Percentiles rank a stretch among this genome's conserved stretches.
These are phyloP conservation scores for Taxidea taxus DNA, from an alignment of 2,113 vertebrate species.

Conservation along the genomic window DNA sequence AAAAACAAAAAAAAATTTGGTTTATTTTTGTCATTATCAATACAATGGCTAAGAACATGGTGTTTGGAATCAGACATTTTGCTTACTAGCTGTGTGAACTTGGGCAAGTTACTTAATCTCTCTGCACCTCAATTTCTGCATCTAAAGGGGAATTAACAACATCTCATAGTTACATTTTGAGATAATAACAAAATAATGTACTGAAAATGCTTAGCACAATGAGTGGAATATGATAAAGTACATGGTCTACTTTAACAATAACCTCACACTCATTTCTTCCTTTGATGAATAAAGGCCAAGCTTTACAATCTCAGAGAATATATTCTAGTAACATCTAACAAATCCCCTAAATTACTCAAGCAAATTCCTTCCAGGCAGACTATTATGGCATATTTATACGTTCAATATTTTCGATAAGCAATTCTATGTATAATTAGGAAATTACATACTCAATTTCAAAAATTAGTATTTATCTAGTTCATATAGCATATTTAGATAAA, in stretches of 20 bases:
- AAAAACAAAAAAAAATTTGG: background rate
- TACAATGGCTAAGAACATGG: background rate
- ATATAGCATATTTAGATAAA: background rate
- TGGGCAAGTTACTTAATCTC: slow-evolving; percentile 34
- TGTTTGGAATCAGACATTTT: background rate
- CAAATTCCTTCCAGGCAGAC: background rate
- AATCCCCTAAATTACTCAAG: slow-evolving; percentile 24
- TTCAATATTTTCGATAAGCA: slow-evolving; percentile 10
- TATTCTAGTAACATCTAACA: background rate
- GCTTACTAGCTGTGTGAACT: background rate
- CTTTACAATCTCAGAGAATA: background rate
- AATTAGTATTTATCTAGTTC: background rate
- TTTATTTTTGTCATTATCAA: background rate
- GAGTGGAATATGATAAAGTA: background rate
- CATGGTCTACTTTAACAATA: background rate
- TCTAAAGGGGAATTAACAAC: background rate
- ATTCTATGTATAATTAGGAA: background rate
- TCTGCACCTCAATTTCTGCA: slow-evolving; percentile 22
- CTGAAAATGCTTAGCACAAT: background rate
- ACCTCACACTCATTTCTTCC: background rate
- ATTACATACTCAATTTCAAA: slow-evolving; percentile 15
- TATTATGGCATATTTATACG: background rate
- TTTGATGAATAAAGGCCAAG: background rate
- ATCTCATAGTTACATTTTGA: background rate
- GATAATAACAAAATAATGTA: background rate